Conservation (phyloP, 2,888 invertebrate species). For the Dynastes tityus region DNA sequence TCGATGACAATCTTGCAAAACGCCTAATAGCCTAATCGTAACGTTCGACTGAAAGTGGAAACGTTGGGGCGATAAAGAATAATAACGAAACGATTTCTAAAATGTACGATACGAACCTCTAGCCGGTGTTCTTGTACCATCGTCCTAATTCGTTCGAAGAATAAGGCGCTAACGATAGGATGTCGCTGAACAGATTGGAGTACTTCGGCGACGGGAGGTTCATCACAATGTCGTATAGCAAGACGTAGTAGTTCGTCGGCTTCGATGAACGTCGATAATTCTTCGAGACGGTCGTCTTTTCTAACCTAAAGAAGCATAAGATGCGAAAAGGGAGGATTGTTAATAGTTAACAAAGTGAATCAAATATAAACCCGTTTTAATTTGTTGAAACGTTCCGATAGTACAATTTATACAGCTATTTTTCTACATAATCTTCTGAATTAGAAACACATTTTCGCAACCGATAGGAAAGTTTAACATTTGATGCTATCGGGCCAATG, state of each 20-base stretch:
- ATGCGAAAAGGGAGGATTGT: too few relatives aligned
- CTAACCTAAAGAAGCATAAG: conserved; percentile 64
- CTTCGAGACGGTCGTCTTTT: conserved; percentile 81
- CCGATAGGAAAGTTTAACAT: too few relatives aligned
- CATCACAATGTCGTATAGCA: conserved; percentile 77
- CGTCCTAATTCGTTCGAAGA: not conserved
- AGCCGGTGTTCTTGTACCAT: too few relatives aligned
- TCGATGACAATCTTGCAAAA: conserved; percentile 79
- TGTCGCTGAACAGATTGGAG: conserved; percentile 76
- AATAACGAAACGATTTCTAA: too few relatives aligned
- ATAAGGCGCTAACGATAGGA: conserved; percentile 75
- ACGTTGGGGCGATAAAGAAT: not conserved
- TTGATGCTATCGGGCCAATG: too few relatives aligned
- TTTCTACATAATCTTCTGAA: too few relatives aligned
- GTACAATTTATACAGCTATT: too few relatives aligned
- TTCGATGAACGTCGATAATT: conserved; percentile 84
- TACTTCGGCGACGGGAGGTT: conserved; percentile 79
- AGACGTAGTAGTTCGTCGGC: conserved; percentile 77
- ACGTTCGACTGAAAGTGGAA: conserved; percentile 75
- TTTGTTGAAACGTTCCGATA: too few relatives aligned
- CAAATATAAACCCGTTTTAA: too few relatives aligned
- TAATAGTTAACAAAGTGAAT: too few relatives aligned
- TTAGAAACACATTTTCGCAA: too few relatives aligned
- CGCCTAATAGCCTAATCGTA: conserved; percentile 79
- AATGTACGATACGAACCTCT: too few relatives aligned